Evolutionary conservation across 1,140 invertebrate species (phyloP), one percentile per base, ranked within the genome.

Genomic region (Bombus huntii): DNA sequence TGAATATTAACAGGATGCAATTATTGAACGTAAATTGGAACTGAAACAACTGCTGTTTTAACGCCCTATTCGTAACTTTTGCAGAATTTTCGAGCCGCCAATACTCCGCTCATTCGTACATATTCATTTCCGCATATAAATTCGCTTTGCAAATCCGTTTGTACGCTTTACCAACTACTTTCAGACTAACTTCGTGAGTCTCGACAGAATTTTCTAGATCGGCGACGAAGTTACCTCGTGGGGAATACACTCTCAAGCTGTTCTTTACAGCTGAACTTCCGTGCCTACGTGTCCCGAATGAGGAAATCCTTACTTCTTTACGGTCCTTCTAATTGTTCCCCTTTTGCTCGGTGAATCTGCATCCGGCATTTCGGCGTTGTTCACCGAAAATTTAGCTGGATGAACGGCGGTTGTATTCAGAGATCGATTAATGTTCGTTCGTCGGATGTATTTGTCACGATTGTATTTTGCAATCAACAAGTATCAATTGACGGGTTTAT

Each of bases 1-100:
- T 93, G 92, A 93, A 93, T 93, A 93, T 93, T 92, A 93, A 93
- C 92, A 86, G 87, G 90, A 90, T 85, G 91, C 91, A 93, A 92
- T 93, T 92, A 93, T 93, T 92, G 91, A 90, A 91, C 88, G 88
- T 84, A 93, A 93, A 93, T 93, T 93, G 91, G 90, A 93, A 90
- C 88, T 91, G 87, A 88, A 92, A 92, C 85, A 92, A 86, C 85
- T 75, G 80, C 70, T 76, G 81, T 85, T 91, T 84, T 79, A 70
- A n/a, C 82, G 18, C 73, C 57, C 78, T 34, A 12, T 22, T 37
- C 53, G 13, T 72, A 42, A 57, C 68, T 65, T 37, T 71, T 53
- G 22, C 57, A 42, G 37, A 88, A 87, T 85, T 81, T 88, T 39
- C 66, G 18, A 68, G 4, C n/a, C 34, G 74, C 72, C 42, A 6